phyloP scores from a whole-genome alignment of 2,888 invertebrate species.

The Eilema griseolum region DNA sequence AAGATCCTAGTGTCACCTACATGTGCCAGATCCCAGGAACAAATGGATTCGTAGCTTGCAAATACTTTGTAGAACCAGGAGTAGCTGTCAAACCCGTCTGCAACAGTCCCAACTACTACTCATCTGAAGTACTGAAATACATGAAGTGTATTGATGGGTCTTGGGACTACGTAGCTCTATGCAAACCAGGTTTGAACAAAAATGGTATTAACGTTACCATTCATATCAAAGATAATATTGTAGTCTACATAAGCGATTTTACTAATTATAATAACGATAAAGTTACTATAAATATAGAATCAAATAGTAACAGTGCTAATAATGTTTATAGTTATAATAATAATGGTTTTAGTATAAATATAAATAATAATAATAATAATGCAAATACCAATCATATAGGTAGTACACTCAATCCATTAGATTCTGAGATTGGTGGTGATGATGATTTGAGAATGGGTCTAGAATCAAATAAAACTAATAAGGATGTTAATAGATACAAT shows the following conservation, averaged over 20 bases:
- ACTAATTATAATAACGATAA: conserved; percentile 20
- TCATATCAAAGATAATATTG: conserved; percentile 60
- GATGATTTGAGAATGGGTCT: conserved; percentile 62
- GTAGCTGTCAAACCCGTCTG: conserved; percentile 17
- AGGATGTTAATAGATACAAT: conserved; percentile 48
- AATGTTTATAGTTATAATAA: conserved; percentile 6
- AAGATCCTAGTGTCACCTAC: conserved; percentile 12
- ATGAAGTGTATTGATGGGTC: conserved; percentile 21
- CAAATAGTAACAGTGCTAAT: not conserved
- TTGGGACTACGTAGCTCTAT: conserved; percentile 22
- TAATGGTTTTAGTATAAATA: conserved; percentile 10
- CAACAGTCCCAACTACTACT: conserved; percentile 17
- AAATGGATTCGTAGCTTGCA: conserved; percentile 12
- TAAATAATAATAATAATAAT: conserved; percentile 20
- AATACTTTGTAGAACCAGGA: conserved; percentile 11
- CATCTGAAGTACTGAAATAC: not conserved
- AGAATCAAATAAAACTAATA: conserved; percentile 6
- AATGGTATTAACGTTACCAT: conserved; percentile 43
- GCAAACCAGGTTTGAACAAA: conserved; percentile 33
- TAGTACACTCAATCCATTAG: conserved; percentile 34
- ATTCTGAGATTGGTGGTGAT: conserved; percentile 57
- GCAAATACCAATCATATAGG: conserved; percentile 19
- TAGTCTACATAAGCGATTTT: conserved; percentile 54
- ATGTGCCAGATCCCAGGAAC: conserved; percentile 51
- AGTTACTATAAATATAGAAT: not conserved